Base-by-base conservation (phyloP, 2,888 invertebrate species). In the Julus scanicus region DNA sequence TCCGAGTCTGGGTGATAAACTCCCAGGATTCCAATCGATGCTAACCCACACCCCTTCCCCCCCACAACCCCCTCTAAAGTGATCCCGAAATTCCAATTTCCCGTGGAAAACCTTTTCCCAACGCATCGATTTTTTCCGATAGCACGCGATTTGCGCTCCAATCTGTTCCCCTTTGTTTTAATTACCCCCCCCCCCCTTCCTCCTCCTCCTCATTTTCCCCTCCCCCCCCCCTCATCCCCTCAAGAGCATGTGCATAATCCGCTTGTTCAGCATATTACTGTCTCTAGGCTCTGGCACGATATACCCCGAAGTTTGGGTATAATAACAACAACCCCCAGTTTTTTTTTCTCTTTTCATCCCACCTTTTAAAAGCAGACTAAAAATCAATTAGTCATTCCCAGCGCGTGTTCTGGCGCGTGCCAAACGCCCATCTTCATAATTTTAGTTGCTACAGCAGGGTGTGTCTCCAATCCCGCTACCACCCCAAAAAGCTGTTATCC, bases 371-470 rank as follows among this genome's bases (percentile, higher is more conserved):
- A 37, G 84, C 15, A 40, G 48, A 37, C 40, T 84, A 29, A 84
- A 84, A 84, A 4, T 84, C 84, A 84, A 84, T 84, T 84, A 84
- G 84, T n/a, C 40, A 40, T 39, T 84, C 44, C 40, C 84, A 40
- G 49, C 49, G 39, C 40, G 48, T 84, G 84, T 84, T 48, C 13
- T 84, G 48, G 84, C 48, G 84, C 40, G 84, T 84, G 84, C 84
- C 84, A 84, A 44, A 40, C 84, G 84, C 84, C 84, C 84, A 84
- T 84, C 48, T 84, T 84, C 84, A 84, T 84, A 39, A n/a, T n/a
- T n/a, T n/a, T n/a, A 40, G 44, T 40, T n/a, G 1, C 49, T 40
- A n/a, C 84, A n/a, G 9, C 15, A 40, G 84, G 84, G 84, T 20
- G 84, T 40, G 84, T 1, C 84, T 37, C 71, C 57, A 4, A 1